A percentile compares a stretch with the other conserved stretches of the same genome.
Evolutionary conservation across 2,113 vertebrate genomes (phyloP).

Genomic region (Rhynchomys soricoides): DNA sequence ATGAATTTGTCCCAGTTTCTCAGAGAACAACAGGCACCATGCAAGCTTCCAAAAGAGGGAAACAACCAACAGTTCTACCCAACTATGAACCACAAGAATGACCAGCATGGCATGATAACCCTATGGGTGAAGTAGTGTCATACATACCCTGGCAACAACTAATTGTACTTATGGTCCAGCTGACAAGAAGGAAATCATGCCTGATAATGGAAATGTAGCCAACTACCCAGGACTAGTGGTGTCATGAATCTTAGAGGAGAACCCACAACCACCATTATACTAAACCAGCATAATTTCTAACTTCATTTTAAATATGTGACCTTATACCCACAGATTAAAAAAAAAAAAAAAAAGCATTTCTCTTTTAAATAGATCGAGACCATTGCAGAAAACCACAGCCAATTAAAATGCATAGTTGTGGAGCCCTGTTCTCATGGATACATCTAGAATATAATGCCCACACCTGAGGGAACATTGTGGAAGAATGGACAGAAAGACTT

Average conservation of each 20-base stretch:
- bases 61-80: not conserved
- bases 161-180: not conserved
- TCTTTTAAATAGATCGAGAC: not conserved
- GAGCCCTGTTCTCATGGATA: not conserved
- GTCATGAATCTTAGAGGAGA: not conserved
- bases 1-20: no score
- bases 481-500: not conserved
- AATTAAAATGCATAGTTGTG: not conserved
- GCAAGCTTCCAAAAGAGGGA: not conserved
- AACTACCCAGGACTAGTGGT: not conserved
- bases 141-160: not conserved
- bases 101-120: not conserved
- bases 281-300: not conserved
- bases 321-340: not conserved
- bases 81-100: not conserved
- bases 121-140: not conserved
- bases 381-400: not conserved
- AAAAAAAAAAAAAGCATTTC: not conserved
- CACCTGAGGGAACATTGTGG: not conserved
- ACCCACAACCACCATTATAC: not conserved
- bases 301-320: not conserved
- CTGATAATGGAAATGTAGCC: not conserved
- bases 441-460: not conserved
- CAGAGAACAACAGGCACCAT: not conserved
- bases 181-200: not conserved